phyloP scores from a whole-genome alignment of 2,888 invertebrate species.

The Patella pellucida region DNA sequence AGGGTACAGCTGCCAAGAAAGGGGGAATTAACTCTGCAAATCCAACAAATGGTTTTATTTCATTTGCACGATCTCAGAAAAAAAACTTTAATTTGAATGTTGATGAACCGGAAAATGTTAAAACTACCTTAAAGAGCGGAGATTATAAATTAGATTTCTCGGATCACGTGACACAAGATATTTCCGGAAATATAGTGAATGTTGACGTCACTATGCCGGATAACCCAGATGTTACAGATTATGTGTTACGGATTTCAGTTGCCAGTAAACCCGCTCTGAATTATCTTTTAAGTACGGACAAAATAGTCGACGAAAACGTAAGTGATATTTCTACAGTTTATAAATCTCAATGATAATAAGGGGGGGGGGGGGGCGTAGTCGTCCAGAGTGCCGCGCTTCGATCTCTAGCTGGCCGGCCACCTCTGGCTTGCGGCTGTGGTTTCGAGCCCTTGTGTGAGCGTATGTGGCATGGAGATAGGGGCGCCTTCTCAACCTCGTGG shows the following conservation, averaged over 20 bases:
- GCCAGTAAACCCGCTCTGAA: constrained; percentile 14
- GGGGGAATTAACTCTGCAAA: constrained; percentile 50
- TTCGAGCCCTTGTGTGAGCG: no score
- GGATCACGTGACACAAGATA: constrained; percentile 18
- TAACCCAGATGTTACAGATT: constrained; percentile 12
- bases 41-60: constrained; percentile 37
- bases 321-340: no score
- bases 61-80: constrained; percentile 25
- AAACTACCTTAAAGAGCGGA: constrained; percentile 39
- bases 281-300: constrained; percentile 17
- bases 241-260: constrained; percentile 6
- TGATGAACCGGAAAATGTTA: constrained; percentile 30
- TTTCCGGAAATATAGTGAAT: constrained; percentile 21
- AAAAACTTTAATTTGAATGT: constrained; percentile 39
- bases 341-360: no score
- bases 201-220: constrained; percentile 24
- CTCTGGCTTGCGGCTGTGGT: no score
- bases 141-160: constrained; percentile 11
- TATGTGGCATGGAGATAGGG: no score
- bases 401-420: no score
- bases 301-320: background rate
- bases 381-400: no score
- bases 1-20: constrained; percentile 38
- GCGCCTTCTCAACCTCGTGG: no score
- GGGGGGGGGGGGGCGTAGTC: no score